Percentiles rank a stretch among this genome's conserved stretches.
Evolutionary conservation across 2,797 vertebrate species (phyloP).

Genomic region (Pipistrellus nathusii): DNA sequence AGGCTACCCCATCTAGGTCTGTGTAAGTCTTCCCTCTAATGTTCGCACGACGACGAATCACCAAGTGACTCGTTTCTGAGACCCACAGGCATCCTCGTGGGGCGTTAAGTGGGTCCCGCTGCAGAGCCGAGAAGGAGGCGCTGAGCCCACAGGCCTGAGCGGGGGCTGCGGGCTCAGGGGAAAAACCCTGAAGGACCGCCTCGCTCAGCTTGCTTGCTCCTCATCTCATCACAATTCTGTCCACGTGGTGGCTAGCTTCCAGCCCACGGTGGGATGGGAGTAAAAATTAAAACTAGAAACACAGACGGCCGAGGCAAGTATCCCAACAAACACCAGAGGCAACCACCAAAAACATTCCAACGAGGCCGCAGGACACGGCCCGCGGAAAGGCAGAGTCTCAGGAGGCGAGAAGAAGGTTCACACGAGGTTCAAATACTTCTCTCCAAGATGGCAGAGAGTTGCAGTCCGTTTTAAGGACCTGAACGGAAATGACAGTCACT

Average conservation of each 20-base stretch:
- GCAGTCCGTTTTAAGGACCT: not conserved
- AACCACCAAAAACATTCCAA: not conserved
- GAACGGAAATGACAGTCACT: constrained; percentile 17
- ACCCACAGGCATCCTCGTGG: rapidly evolving
- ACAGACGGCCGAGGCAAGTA: not conserved
- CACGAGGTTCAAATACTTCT: not conserved
- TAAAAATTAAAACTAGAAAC: not conserved
- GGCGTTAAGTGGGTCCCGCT: not conserved
- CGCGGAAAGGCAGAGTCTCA: not conserved
- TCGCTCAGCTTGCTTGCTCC: not conserved
- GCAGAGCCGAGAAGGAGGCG: not conserved
- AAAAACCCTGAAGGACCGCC: not conserved
- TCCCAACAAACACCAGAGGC: not conserved
- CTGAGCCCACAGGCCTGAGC: not conserved
- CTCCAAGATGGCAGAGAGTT: not conserved
- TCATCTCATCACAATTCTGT: not conserved
- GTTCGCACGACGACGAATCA: too few species aligned
- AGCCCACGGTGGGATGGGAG: not conserved
- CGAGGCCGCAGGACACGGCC: not conserved
- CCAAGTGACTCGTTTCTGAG: not conserved
- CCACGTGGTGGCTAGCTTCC: not conserved
- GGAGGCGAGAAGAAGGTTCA: not conserved
- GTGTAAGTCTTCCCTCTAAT: too few species aligned
- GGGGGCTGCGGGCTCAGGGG: not conserved
- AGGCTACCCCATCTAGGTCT: too few species aligned